Evolutionary conservation across 1,140 invertebrate genomes (phyloP), one percentile per base, ranked within the genome.

Genomic region (Zelostemma sp.): DNA sequence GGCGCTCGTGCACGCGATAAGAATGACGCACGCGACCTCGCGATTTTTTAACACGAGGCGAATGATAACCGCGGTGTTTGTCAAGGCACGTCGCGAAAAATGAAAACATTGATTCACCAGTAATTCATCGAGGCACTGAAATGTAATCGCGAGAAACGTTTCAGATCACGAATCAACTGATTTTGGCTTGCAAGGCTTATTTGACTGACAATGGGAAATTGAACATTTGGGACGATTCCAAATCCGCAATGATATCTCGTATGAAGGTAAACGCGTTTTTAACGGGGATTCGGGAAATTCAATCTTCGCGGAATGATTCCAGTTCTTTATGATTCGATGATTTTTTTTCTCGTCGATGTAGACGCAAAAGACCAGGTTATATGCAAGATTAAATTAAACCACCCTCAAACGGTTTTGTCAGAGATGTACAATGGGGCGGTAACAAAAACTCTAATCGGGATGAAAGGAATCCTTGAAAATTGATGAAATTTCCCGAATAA

Each of bases 21-120:
- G 91, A 53, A 95, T 95, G 89, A 92, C 95, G 65, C 93, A 92
- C 75, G 91, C 91, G n/a, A 93, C 93, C 1, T 96, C 95, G 0
- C 86, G 92, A 63, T 96, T 95, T 78, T 91, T 92, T 79, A 91
- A 91, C 73, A 90, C 89, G 0, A 88, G 88, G 1, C 88, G 89
- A 64, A 88, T 90, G 76, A 85, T 92, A 65, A 90, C 90, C 0
- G 87, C 90, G 0, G 77, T 92, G 6, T 88, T 91, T 73, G 88
- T 91, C 11, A 92, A 92, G 84, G 90, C 91, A 77, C 74, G 68
- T 51, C 6, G 4, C 35, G 35, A 16, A 12, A 45, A 11, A 48
- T 16, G 12, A 35, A 48, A 21, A 14, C 35, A 53, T n/a, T n/a
- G n/a, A n/a, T n/a, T n/a, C n/a, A n/a, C n/a, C n/a, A n/a, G n/a